phyloP scores from a whole-genome alignment of 2,113 vertebrate genomes.

The Seriola dumerili region DNA sequence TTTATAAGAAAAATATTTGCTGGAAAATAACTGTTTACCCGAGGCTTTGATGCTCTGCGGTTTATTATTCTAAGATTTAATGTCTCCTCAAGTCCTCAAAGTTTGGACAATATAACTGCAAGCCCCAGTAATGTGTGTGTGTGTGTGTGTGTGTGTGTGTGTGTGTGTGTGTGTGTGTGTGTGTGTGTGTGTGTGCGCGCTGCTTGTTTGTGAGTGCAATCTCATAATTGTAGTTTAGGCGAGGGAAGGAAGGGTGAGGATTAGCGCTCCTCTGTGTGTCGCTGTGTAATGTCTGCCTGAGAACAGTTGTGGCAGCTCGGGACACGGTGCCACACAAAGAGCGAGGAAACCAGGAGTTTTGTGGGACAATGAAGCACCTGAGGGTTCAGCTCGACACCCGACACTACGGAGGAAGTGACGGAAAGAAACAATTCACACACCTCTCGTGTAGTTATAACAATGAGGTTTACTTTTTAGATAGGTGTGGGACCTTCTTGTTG shows the following conservation, averaged over 20 bases:
- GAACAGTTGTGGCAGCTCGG: slow-evolving; percentile 61
- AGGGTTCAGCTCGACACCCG: background rate
- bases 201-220: slow-evolving; percentile 73
- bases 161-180: too few species aligned
- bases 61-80: slow-evolving; percentile 71
- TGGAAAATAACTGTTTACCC: slow-evolving; percentile 70
- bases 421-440: slow-evolving; percentile 45
- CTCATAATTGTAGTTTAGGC: slow-evolving; percentile 75
- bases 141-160: slow-evolving; percentile 24
- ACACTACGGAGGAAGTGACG: slow-evolving; percentile 37
- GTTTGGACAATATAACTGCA: slow-evolving; percentile 46
- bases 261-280: slow-evolving; percentile 58
- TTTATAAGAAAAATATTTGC: slow-evolving; percentile 42
- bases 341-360: slow-evolving; percentile 46
- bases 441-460: slow-evolving; percentile 22
- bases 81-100: slow-evolving; percentile 35
- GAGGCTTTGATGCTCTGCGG: slow-evolving; percentile 49
- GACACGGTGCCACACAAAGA: slow-evolving; percentile 70
- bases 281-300: slow-evolving; percentile 66
- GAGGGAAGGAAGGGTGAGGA: slow-evolving; percentile 77
- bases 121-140: slow-evolving; percentile 30
- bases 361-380: slow-evolving; percentile 67
- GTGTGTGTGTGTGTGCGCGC: background rate
- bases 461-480: slow-evolving; percentile 9
- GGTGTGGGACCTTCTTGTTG: slow-evolving; percentile 4